Evolutionary conservation across 2,797 vertebrate species (phyloP), one percentile per base, ranked within the genome.

Genomic region (Erethizon dorsatum): DNA sequence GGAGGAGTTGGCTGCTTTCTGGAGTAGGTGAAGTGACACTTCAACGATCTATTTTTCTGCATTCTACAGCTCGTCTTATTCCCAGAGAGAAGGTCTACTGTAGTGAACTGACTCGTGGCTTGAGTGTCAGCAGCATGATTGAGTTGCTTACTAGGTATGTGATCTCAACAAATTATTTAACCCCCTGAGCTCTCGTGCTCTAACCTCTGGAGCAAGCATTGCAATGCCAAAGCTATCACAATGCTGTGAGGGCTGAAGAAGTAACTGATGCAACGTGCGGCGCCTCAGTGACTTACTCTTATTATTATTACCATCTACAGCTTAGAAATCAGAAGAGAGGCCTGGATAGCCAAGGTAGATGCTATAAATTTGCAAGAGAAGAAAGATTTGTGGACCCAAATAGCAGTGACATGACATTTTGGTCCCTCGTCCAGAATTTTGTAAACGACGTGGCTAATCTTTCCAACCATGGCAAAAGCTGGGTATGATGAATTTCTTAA

Each of bases 381-480:
- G 17, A 45, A 56, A 7, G 33, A 8, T 15, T 22, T 1, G 12
- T 4, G 45, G 6, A 28, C 6, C 17, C 22, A 15, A 50, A 5
- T 0, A 31, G 4, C 4, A 28, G 31, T 0, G 1, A 24, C 14
- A 9, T 0, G 2, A 20, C 31, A 11, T 20, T 52, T 33, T 2
- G 6, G 3, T 52, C 54, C 0, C 15, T 2, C n/a, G 18, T 13
- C 31, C 11, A 6, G 33, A 15, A 20, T 47, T 75, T 20, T 47
- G 5, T 6, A 22, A 77, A 59, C 13, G 4, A 6, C 0, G 0
- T 6, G 0, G 1, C 8, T 57, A 3, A 26, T 10, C 2, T 37
- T 77, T 54, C 5, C 83, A 83, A 57, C 6, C 24, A 2, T 8
- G 45, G 11, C 28, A 6, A 37, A 28, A 71, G 47, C 24, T 28